phyloP scores from a whole-genome alignment of 2,113 vertebrate species.

The Perognathus longimembris region DNA sequence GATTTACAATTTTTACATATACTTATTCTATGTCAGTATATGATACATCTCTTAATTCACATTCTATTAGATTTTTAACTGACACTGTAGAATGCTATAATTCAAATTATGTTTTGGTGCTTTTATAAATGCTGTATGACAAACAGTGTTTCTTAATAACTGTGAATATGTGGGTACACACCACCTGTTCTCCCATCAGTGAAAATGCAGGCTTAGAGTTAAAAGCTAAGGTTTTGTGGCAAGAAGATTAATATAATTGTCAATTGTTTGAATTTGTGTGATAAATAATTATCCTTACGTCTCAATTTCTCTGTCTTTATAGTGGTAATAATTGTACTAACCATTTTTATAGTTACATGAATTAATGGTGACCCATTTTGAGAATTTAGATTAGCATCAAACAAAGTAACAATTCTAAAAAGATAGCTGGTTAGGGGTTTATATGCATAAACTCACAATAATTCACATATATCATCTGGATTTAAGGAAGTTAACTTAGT shows the following conservation, averaged over 20 bases:
- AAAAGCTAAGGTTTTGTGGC: background rate
- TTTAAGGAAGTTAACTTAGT: background rate
- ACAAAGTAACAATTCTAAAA: background rate
- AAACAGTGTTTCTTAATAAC: conserved; percentile 53
- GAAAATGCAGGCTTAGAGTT: background rate
- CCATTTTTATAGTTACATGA: background rate
- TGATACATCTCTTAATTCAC: conserved; percentile 26
- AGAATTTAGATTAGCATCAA: background rate
- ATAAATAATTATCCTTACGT: background rate
- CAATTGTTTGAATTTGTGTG: background rate
- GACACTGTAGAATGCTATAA: background rate
- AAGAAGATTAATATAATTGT: background rate
- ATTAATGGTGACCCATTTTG: background rate
- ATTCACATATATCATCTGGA: background rate
- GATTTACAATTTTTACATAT: conserved; percentile 46
- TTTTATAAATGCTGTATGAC: conserved; percentile 36
- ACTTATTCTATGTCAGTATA: conserved; percentile 11
- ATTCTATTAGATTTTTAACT: conserved; percentile 29
- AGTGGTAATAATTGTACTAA: background rate
- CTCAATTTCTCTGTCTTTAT: background rate
- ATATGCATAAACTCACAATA: background rate
- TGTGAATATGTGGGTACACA: background rate
- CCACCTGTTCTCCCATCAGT: background rate
- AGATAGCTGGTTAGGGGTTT: background rate
- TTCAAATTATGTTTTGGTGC: conserved; percentile 14